Percentiles rank a stretch among this genome's conserved stretches.
Evolutionary conservation across 2,797 vertebrate species (phyloP).

Genomic region (Decapterus maruadsi): DNA sequence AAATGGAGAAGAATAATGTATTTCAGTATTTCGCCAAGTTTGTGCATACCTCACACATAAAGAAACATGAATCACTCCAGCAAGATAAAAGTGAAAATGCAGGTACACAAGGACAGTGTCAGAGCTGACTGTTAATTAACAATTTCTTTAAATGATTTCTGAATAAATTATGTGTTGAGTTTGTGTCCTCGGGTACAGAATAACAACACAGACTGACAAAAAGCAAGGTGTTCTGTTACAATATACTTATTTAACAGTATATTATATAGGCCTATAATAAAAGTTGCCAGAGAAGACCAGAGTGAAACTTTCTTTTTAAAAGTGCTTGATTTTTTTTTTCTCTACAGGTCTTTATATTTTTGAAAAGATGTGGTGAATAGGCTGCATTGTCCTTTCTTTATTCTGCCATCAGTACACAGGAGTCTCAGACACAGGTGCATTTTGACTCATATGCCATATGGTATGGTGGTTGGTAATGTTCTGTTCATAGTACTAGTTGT

Average conservation of each 20-base stretch:
- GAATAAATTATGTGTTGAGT: background rate
- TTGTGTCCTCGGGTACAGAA: conserved; percentile 13
- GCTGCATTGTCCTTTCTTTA: no score
- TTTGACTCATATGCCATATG: no score
- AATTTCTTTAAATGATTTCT: conserved; percentile 6
- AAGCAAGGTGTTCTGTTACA: background rate
- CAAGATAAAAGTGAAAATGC: background rate
- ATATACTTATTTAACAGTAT: background rate
- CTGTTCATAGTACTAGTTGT: background rate
- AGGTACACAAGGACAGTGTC: background rate
- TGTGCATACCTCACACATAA: background rate
- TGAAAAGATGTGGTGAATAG: no score
- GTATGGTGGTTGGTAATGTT: no score
- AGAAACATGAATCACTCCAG: background rate
- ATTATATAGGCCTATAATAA: background rate
- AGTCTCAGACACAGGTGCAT: no score
- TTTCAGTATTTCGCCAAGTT: no score
- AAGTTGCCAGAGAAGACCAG: background rate
- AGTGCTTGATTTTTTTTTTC: no score
- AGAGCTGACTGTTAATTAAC: conserved; percentile 8
- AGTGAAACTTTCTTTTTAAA: no score
- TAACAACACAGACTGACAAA: background rate
- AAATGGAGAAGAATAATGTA: background rate
- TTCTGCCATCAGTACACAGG: no score
- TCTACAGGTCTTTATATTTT: no score